Base-by-base conservation (phyloP, 2,797 vertebrate genomes). In the Psittacula echo region DNA sequence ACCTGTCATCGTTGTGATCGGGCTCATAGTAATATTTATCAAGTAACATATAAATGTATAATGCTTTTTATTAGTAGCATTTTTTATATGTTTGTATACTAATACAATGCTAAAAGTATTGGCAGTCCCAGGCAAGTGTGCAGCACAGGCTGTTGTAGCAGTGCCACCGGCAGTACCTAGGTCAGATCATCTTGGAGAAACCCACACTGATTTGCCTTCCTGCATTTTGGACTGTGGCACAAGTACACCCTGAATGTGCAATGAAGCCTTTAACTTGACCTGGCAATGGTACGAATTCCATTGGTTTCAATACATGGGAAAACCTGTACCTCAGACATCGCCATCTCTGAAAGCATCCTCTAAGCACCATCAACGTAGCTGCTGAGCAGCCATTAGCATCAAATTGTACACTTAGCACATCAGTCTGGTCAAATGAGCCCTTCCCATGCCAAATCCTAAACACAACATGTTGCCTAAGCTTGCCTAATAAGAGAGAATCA, bases 361-460 rank as follows among this genome's bases (percentile, higher is more conserved):
- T 0, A 47, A 72, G 48, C 32, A 50, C 30, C 27, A 88, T 37
- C 61, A 34, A 27, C 5, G 11, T 45, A 61, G 64, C 39, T 68
- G 73, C 54, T 79, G 1, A 30, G 66, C 45, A 78, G 41, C 10
- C 30, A 11, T n/a, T 0, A 0, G 4, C 6, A 26, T 14, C 37
- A n/a, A 50, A 44, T 14, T 42, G 30, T 44, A 4, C 1, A 1
- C 30, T 80, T 13, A 85, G 37, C 48, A 5, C 37, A 56, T 13
- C 23, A 5, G 23, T 15, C 26, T 39, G 68, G 6, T 75, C 42
- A 30, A 4, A 6, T 26, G 34, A 23, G 73, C 11, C 37, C 7
- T 58, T 54, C 41, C 23, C 26, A 67, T 2, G 12, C 45, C 37
- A 27, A 70, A 86, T 45, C 37, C 73, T 2, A 48, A 22, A 2